Evolutionary conservation across 2,888 invertebrate species (phyloP).

Genomic region (Hanleya hanleyi): DNA sequence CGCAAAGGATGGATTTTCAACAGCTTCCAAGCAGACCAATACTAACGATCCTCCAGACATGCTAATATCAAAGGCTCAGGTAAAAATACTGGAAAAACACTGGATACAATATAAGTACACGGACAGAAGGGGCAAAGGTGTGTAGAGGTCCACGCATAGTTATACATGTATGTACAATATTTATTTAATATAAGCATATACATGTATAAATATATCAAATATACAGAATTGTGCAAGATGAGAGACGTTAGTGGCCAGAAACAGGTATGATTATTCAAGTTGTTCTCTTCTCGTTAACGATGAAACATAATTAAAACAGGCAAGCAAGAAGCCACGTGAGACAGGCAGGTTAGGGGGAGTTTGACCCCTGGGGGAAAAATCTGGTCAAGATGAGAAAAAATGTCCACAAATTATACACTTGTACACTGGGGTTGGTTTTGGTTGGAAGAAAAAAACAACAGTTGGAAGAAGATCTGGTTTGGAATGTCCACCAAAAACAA

Average conservation of each 20-base stretch:
- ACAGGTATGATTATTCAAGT: not conserved
- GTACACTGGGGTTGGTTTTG: not conserved
- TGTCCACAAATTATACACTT: not conserved
- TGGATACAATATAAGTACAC: not conserved
- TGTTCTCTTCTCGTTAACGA: not conserved
- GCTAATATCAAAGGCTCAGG: not conserved
- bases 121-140: not conserved
- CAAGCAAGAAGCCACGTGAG: constrained; percentile 11
- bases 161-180: not conserved
- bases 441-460: not conserved
- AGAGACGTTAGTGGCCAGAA: constrained; percentile 7
- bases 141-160: not conserved
- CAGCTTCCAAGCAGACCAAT: no score
- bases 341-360: constrained; percentile 1
- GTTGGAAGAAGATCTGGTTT: not conserved
- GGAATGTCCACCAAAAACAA: not conserved
- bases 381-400: not conserved
- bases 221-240: not conserved
- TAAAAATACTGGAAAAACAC: not conserved
- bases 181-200: not conserved
- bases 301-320: not conserved
- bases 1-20: no score
- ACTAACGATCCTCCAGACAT: not conserved
- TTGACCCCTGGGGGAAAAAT: not conserved
- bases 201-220: not conserved